These are phyloP conservation scores for Apodemus agrarius DNA, from an alignment of 2,797 vertebrate genomes.

Conservation along the genomic window DNA sequence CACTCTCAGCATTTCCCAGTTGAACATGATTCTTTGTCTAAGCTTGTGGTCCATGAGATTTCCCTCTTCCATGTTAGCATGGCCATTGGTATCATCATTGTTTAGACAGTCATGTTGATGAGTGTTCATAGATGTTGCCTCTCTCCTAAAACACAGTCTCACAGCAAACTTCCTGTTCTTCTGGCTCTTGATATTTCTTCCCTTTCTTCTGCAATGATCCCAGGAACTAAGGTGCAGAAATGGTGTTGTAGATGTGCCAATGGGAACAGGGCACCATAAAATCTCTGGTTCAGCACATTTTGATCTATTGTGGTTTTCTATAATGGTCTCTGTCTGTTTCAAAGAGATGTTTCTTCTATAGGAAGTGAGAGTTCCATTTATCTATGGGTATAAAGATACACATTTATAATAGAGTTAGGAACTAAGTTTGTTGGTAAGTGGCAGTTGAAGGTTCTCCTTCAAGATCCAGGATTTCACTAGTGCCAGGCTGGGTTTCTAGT, in stretches of 20 bases:
- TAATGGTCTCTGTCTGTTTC: not conserved
- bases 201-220: not conserved
- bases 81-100: not conserved
- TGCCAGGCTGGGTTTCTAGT: not conserved
- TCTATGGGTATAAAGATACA: not conserved
- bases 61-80: not conserved
- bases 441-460: not conserved
- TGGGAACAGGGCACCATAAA: not conserved
- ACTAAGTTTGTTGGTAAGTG: not conserved
- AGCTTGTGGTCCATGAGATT: not conserved
- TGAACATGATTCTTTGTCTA: not conserved
- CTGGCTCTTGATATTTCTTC: not conserved
- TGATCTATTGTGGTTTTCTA: not conserved
- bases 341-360: not conserved
- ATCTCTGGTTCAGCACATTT: not conserved
- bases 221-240: not conserved
- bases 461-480: not conserved
- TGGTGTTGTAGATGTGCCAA: not conserved
- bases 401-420: not conserved
- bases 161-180: not conserved
- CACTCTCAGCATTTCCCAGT: not conserved
- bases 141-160: not conserved
- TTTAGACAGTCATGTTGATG: not conserved
- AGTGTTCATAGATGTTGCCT: not conserved
- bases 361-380: not conserved